phyloP scores from a whole-genome alignment of 2,888 invertebrate species.

The Gastracanthus pulcherrimus region DNA sequence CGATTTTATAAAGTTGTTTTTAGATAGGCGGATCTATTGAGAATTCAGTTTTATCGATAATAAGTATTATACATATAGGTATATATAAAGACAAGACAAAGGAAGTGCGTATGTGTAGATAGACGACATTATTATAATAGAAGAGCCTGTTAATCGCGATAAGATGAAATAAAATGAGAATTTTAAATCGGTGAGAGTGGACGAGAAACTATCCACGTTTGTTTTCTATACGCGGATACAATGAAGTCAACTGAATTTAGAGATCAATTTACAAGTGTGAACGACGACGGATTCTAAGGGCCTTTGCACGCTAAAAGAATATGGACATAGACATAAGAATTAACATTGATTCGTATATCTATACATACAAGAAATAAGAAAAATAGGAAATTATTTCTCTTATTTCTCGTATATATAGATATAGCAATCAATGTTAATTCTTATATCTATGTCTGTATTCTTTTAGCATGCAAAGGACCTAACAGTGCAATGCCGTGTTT shows the following conservation, averaged over 20 bases:
- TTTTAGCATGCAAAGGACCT: no score
- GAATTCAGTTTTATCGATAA: slow-evolving; percentile 31
- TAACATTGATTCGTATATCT: no score
- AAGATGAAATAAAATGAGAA: neutral
- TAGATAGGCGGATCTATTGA: slow-evolving; percentile 59
- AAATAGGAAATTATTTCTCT: no score
- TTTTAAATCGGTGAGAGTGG: slow-evolving; percentile 11
- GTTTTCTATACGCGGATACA: slow-evolving; percentile 28
- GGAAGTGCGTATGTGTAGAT: slow-evolving; percentile 50
- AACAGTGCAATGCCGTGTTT: slow-evolving; percentile 34
- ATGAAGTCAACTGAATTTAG: slow-evolving; percentile 30
- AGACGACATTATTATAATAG: slow-evolving; percentile 40
- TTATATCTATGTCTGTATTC: no score
- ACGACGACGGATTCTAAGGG: slow-evolving; percentile 20
- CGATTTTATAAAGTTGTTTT: slow-evolving; percentile 68
- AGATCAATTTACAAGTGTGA: slow-evolving; percentile 43
- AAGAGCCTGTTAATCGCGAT: slow-evolving; percentile 36
- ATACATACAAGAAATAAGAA: no score
- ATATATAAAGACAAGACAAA: slow-evolving; percentile 38
- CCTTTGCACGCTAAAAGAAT: no score
- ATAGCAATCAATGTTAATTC: no score
- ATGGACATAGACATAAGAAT: no score
- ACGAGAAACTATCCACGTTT: neutral
- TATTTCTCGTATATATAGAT: no score
- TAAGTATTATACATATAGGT: slow-evolving; percentile 50